These are phyloP conservation scores for Rhodinocichla rosea DNA, from an alignment of 2,113 vertebrate species.

Conservation along the genomic window DNA sequence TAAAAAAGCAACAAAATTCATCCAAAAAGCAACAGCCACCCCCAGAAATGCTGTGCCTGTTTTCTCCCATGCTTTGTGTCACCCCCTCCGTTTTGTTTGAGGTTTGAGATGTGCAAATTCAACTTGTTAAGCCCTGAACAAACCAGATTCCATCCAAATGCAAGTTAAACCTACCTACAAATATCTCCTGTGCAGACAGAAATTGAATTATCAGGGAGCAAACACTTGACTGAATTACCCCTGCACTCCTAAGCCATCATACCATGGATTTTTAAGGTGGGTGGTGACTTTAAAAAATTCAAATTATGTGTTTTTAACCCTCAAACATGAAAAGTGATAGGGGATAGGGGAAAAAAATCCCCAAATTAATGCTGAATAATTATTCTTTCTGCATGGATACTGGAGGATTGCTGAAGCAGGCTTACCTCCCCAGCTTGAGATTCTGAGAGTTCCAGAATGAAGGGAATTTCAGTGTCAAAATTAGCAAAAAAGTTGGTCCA, in stretches of 20 bases:
- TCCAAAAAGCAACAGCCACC: not conserved
- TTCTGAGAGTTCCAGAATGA: slow-evolving; percentile 92
- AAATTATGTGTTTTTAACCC: rapidly evolving
- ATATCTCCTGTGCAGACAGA: not conserved
- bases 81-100: not conserved
- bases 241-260: not conserved
- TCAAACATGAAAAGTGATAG: not conserved
- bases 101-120: not conserved
- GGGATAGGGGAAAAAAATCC: rapidly evolving
- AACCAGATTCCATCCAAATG: not conserved
- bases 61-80: not conserved
- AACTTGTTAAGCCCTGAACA: not conserved
- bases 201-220: not conserved
- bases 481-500: slow-evolving; percentile 90
- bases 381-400: not conserved
- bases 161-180: not conserved
- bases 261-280: not conserved
- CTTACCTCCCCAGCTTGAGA: slow-evolving; percentile 92
- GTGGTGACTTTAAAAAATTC: not conserved
- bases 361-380: not conserved
- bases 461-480: slow-evolving; percentile 92
- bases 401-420: not conserved
- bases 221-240: not conserved
- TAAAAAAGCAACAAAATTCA: not conserved
- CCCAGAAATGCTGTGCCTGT: not conserved